Evolutionary conservation across 2,888 invertebrate species (phyloP).

Genomic region (Ceriagrion tenellum): DNA sequence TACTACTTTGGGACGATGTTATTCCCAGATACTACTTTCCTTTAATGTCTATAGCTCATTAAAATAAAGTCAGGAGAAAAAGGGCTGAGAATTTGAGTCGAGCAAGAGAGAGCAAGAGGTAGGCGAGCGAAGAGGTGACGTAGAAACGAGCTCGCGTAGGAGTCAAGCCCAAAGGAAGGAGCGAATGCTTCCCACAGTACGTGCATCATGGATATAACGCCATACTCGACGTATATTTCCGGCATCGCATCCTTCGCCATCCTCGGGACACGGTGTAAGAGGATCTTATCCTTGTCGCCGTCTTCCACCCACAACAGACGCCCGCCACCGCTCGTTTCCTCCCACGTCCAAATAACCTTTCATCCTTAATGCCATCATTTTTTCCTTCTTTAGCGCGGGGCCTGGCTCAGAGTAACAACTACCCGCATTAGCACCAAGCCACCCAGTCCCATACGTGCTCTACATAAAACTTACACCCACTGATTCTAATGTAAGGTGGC

Average conservation of each 20-base stretch:
- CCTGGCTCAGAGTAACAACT: neutral
- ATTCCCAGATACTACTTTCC: too few species aligned
- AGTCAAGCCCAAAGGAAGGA: neutral
- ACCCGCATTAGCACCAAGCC: neutral
- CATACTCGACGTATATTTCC: neutral
- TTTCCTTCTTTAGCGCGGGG: conserved; percentile 1
- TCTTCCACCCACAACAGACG: neutral
- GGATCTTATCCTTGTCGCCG: neutral
- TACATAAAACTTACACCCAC: too few species aligned
- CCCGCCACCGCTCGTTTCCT: neutral
- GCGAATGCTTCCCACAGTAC: neutral
- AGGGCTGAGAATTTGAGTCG: neutral
- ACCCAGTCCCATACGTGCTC: too few species aligned
- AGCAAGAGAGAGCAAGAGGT: neutral
- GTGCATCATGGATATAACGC: neutral
- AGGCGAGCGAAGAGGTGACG: neutral
- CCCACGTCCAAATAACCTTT: neutral
- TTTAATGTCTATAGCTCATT: too few species aligned
- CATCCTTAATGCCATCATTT: neutral
- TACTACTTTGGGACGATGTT: too few species aligned
- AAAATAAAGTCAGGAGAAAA: neutral
- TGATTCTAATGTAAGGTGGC: too few species aligned
- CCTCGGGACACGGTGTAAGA: neutral
- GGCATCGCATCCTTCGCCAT: neutral
- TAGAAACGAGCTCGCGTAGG: neutral